These are phyloP conservation scores for Nomia melanderi DNA, from an alignment of 1,140 invertebrate species.

Conservation along the genomic window DNA sequence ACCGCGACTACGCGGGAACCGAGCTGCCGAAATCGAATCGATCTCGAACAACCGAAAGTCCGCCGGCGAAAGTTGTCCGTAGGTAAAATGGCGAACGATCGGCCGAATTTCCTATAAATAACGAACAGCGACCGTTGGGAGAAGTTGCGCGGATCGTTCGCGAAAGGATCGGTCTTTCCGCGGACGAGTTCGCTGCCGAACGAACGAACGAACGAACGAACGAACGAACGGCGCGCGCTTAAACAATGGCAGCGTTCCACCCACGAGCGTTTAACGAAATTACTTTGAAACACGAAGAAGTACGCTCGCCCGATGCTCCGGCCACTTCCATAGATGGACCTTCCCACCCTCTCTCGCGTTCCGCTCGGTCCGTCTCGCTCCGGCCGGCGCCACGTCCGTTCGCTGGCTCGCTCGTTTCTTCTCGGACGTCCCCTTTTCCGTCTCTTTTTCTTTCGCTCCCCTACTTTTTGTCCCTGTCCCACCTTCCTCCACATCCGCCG, in stretches of 20 bases:
- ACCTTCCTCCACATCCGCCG: conserved; percentile 6
- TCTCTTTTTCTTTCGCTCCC: conserved; percentile 2
- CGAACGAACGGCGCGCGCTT: conserved; percentile 43
- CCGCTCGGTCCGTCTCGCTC: neutral
- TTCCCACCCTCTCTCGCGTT: neutral
- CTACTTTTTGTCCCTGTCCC: neutral
- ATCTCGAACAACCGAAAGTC: too few species aligned
- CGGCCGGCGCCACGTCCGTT: neutral
- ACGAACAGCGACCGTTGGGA: neutral
- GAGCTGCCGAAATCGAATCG: too few species aligned
- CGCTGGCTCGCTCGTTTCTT: conserved; percentile 16
- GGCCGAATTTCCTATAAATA: neutral
- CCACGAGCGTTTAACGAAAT: conserved; percentile 63
- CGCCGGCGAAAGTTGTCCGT: too few species aligned
- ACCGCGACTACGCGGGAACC: too few species aligned
- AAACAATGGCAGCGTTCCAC: conserved; percentile 57
- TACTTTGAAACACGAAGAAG: conserved; percentile 65
- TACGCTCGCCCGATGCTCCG: conserved; percentile 42
- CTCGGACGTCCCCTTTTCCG: conserved; percentile 11
- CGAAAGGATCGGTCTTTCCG: conserved; percentile 34
- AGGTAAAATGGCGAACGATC: neutral
- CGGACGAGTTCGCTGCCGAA: neutral
- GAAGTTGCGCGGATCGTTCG: neutral
- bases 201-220: too few species aligned
- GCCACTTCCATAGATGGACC: conserved; percentile 15